These are phyloP conservation scores for Poecilia picta DNA, from an alignment of 2,797 vertebrate genomes.

Conservation along the genomic window DNA sequence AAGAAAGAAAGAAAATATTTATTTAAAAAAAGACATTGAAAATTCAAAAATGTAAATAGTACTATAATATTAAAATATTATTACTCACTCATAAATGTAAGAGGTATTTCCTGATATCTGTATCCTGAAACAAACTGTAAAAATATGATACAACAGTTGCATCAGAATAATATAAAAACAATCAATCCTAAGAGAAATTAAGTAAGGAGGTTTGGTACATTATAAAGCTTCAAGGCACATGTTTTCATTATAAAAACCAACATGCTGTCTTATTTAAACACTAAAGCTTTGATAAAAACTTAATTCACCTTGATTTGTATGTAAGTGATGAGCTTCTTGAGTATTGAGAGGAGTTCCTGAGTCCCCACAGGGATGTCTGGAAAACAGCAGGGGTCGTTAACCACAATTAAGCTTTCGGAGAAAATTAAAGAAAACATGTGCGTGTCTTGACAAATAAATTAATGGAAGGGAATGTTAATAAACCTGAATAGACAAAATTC, in stretches of 20 bases:
- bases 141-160: constrained; percentile 14
- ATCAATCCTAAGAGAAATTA: background rate
- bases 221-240: constrained; percentile 4
- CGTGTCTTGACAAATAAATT: constrained; percentile 31
- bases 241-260: constrained; percentile 18
- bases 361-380: constrained; percentile 91
- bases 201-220: background rate
- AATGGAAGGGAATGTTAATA: constrained; percentile 3
- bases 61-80: background rate
- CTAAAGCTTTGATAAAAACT: background rate
- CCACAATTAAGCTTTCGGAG: constrained; percentile 9
- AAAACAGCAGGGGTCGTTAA: constrained; percentile 29
- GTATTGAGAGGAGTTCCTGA: constrained; percentile 84
- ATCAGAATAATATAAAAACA: background rate
- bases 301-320: constrained; percentile 90
- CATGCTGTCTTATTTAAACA: constrained; percentile 6
- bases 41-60: background rate
- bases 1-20: constrained; percentile 34
- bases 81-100: constrained; percentile 92
- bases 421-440: background rate
- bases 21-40: background rate
- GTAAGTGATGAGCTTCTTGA: constrained; percentile 89
- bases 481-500: constrained; percentile 9
- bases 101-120: constrained; percentile 92
- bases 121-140: constrained; percentile 89